Conservation (phyloP, 2,113 vertebrate species). For the Polyodon spathula region DNA sequence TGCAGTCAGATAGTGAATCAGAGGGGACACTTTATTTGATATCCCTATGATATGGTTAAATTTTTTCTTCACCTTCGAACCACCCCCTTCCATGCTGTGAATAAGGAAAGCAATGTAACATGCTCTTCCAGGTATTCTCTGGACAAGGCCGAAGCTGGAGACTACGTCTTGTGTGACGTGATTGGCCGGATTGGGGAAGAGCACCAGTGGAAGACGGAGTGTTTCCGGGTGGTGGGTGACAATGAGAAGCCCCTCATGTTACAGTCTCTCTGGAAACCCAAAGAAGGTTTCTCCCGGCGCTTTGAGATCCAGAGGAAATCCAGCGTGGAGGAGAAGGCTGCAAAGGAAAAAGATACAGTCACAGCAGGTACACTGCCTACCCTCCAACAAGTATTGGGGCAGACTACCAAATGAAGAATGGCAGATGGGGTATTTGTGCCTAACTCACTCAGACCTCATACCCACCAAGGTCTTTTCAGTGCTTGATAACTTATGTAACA, state of each 20-base stretch:
- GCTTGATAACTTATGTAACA: too few relatives aligned
- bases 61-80: too few relatives aligned
- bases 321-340: conserved; percentile 52
- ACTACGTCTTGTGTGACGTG: conserved; percentile 60
- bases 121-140: conserved; percentile 51
- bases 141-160: conserved; percentile 43
- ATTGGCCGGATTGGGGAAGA: conserved; percentile 45
- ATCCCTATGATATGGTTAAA: too few relatives aligned
- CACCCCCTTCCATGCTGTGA: too few relatives aligned
- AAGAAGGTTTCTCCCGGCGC: conserved; percentile 57
- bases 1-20: too few relatives aligned
- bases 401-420: too few relatives aligned
- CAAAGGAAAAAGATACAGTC: conserved; percentile 60
- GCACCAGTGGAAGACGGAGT: conserved; percentile 55
- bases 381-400: too few relatives aligned
- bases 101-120: too few relatives aligned
- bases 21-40: too few relatives aligned
- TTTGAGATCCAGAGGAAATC: conserved; percentile 61
- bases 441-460: too few relatives aligned
- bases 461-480: too few relatives aligned
- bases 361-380: conserved; percentile 51
- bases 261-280: conserved; percentile 69
- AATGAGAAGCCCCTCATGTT: conserved; percentile 64
- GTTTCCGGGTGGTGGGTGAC: conserved; percentile 57
- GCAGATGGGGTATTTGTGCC: too few relatives aligned